Base-by-base conservation (phyloP, 2,797 vertebrate genomes). In the Denticeps clupeoides region DNA sequence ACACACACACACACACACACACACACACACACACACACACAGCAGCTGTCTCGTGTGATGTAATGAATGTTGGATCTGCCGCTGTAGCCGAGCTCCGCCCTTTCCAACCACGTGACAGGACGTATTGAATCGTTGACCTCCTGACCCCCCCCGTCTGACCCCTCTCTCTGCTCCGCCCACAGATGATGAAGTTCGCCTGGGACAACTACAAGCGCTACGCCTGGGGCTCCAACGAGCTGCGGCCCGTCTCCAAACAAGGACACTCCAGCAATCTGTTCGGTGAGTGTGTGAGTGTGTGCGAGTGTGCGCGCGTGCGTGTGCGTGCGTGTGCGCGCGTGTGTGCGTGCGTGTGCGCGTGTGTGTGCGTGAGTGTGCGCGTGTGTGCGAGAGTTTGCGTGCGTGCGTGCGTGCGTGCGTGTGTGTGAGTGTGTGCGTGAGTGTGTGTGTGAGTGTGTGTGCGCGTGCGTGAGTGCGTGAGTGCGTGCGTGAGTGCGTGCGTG, bases 161-260 rank as follows among this genome's bases (percentile, higher is more conserved):
- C 16, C 38, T 2, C 8, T 38, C 9, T 21, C 33, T 5, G 21
- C 7, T 7, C 31, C 33, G 22, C 29, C 33, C 45, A 13, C 74
- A 84, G 84, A 87, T 86, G 83, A 87, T 84, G 84, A 79, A 77
- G 66, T 79, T 86, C 71, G 75, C 82, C 59, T 84, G 83, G 84
- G 73, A 84, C 76, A 87, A 83, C 77, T 87, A 87, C 65, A 85
- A 87, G 59, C 75, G 41, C 56, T 82, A 83, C 35, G 80, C 83
- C n/a, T 87, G 83, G 84, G 84, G 85, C 74, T 76, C 81, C 73
- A 86, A 80, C 65, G 85, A 87, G 70, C 71, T 81, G 62, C 82
- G 83, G 68, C 81, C 80, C 53, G 55, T 87, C 71, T 85, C 79
- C 49, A 85, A 82, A 74, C 73, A 82, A 74, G 82, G 82, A 59